Base-by-base conservation (phyloP, 2,113 vertebrate genomes). In the Taxidea taxus region DNA sequence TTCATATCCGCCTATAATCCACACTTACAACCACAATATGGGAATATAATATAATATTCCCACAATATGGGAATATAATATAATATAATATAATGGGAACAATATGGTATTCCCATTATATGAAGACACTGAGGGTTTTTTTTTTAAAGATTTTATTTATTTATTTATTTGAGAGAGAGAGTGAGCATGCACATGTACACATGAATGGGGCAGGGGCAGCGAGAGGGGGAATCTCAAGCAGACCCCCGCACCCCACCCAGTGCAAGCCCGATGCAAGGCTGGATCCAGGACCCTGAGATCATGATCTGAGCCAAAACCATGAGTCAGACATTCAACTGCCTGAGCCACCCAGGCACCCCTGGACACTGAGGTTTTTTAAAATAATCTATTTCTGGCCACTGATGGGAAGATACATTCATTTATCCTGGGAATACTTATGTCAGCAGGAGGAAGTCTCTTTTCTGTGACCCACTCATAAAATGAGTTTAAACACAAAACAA, bases 401-500 rank as follows among this genome's bases (percentile, higher is more conserved):
- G 77, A 54, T 90, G 75, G 90, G 95, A 97, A 93, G 93, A 87
- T 81, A 90, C 62, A 64, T 95, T 97, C 56, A 37, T 21, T 89
- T 95, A 90, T 64, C 78, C 92, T 66, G 92, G 64, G 31, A 96
- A 58, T 92, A 93, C 90, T 90, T 96, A 75, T 72, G 94, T 96
- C 93, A 95, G 92, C 80, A 87, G 91, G 51, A 90, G 93, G 80
- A 95, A 94, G 31, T 91, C 82, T 82, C 66, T 72, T 87, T 84
- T 91, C 51, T 78, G 47, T 77, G 92, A 90, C 84, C 87, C 93
- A 78, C 70, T 97, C 34, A n/a, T 74, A 80, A 95, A 92, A 81
- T 87, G 90, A 70, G 83, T 93, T 93, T 96, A 90, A 91, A 90
- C 81, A 81, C n/a, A 95, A 87, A 95, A 95, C 68, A 92, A 88